Conservation (phyloP, 2,888 invertebrate genomes). For the Ditula angustiorana region DNA sequence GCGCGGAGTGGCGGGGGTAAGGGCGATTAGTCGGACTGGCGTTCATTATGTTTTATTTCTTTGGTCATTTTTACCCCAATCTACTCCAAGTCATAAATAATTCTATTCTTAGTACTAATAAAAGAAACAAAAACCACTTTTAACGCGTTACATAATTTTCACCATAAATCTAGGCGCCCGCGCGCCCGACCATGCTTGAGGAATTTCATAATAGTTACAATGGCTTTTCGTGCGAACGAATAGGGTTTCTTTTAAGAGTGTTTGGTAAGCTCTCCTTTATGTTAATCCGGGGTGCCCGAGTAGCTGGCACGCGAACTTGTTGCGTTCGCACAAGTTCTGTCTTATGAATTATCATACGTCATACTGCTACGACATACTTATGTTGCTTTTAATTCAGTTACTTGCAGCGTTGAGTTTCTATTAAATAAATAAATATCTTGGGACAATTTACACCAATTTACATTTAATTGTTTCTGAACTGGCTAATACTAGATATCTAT, state of each 20-base stretch:
- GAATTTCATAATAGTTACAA: slow-evolving; percentile 35
- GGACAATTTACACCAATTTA: no score
- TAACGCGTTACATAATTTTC: slow-evolving; percentile 37
- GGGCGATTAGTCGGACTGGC: slow-evolving; percentile 14
- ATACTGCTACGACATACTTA: neutral
- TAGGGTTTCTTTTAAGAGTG: slow-evolving; percentile 50
- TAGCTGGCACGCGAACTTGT: slow-evolving; percentile 77
- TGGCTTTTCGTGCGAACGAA: slow-evolving; percentile 45
- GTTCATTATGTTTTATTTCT: slow-evolving; percentile 21
- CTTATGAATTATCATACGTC: slow-evolving; percentile 32
- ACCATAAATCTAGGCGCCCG: slow-evolving; percentile 42
- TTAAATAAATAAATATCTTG: no score
- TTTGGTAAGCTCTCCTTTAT: slow-evolving; percentile 65
- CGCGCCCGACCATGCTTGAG: slow-evolving; percentile 41
- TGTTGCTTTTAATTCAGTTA: neutral
- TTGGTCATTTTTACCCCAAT: slow-evolving; percentile 14
- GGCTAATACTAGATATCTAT: no score
- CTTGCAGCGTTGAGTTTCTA: neutral
- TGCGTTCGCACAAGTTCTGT: slow-evolving; percentile 58
- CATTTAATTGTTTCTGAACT: no score
- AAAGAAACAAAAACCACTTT: slow-evolving; percentile 22
- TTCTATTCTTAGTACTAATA: slow-evolving; percentile 28
- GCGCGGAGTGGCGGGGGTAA: neutral
- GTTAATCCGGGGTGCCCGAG: slow-evolving; percentile 62
- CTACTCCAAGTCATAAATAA: slow-evolving; percentile 24